Conservation (phyloP, 2,113 vertebrate genomes). For the Suricata suricatta region DNA sequence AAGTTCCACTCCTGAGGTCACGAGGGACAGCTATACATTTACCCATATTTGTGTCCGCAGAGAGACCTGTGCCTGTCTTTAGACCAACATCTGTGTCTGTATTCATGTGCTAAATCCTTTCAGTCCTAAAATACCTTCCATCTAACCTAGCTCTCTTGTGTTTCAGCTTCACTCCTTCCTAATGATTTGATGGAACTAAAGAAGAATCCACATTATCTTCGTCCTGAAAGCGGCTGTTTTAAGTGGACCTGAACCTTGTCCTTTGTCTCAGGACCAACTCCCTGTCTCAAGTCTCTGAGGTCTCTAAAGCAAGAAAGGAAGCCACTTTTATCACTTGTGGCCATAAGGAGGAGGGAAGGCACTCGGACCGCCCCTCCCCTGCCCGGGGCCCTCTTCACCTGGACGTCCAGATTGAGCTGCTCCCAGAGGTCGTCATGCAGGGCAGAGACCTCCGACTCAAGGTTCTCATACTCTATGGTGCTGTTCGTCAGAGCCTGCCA, state of each 20-base stretch:
- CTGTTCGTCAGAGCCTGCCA: constrained; percentile 90
- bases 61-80: no score
- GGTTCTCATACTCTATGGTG: constrained; percentile 92
- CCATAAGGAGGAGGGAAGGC: neutral
- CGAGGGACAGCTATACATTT: neutral
- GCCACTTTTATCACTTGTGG: neutral
- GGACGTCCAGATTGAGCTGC: constrained; percentile 94
- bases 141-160: neutral
- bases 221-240: neutral
- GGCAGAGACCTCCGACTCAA: constrained; percentile 93
- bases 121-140: neutral
- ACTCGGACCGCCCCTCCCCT: neutral
- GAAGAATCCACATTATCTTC: neutral
- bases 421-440: constrained; percentile 97
- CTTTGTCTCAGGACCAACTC: neutral
- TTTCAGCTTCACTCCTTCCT: neutral
- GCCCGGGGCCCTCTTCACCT: constrained; percentile 85
- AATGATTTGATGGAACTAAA: neutral
- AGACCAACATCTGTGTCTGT: neutral
- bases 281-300: neutral
- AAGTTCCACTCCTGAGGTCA: neutral
- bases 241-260: neutral
- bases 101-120: neutral
- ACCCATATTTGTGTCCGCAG: no score
- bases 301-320: neutral